These are phyloP conservation scores for Cottoperca gobio DNA, from an alignment of 2,797 vertebrate species.

Conservation along the genomic window DNA sequence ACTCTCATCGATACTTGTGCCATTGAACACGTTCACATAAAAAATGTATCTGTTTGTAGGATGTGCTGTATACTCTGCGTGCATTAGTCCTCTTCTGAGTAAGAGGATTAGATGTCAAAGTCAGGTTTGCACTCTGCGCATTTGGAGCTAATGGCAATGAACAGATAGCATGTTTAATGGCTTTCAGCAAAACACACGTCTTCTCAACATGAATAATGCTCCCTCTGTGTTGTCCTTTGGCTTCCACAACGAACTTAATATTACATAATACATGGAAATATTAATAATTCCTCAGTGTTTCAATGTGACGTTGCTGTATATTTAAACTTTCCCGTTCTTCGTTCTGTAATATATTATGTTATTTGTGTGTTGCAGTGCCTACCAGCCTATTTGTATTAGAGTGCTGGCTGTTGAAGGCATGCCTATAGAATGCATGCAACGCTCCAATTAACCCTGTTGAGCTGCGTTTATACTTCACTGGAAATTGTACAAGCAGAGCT, in stretches of 20 bases:
- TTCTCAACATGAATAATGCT: conserved; percentile 68
- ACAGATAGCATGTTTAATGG: conserved; percentile 79
- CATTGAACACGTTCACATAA: conserved; percentile 43
- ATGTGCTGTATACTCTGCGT: conserved; percentile 45
- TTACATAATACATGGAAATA: conserved; percentile 71
- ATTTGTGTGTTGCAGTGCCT: conserved; percentile 41
- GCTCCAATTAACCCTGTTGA: conserved; percentile 55
- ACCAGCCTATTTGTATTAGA: conserved; percentile 61
- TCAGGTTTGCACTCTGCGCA: conserved; percentile 71
- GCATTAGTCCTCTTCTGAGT: conserved; percentile 74
- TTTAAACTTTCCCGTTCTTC: conserved; percentile 43
- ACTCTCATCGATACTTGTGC: conserved; percentile 53
- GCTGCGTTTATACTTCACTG: conserved; percentile 55
- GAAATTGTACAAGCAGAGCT: conserved; percentile 32
- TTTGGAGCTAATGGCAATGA: conserved; percentile 76
- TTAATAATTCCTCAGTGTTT: conserved; percentile 70
- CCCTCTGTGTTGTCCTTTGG: conserved; percentile 49
- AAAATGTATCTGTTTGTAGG: conserved; percentile 59
- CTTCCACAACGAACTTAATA: conserved; percentile 43
- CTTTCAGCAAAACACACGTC: conserved; percentile 59
- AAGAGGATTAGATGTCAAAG: conserved; percentile 81
- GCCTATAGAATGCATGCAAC: conserved; percentile 48
- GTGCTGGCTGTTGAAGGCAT: conserved; percentile 48
- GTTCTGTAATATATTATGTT: conserved; percentile 49
- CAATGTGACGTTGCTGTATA: conserved; percentile 35